A percentile compares a stretch with the other conserved stretches of the same genome.
Evolutionary conservation across 2,113 vertebrate genomes (phyloP).

Genomic region (Trogon melanurus): DNA sequence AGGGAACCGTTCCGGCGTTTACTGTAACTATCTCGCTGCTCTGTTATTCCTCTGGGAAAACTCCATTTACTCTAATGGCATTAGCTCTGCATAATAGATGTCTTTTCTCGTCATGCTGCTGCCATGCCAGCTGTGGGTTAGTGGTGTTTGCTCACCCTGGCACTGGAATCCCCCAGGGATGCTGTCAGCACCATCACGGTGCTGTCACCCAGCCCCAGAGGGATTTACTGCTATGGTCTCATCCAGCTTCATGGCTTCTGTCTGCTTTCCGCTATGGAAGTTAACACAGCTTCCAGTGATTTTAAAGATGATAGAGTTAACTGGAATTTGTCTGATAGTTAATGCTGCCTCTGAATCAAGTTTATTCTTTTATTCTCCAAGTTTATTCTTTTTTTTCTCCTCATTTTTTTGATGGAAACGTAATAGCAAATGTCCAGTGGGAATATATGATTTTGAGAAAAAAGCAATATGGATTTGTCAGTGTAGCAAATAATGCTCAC

Average conservation of each 20-base stretch:
- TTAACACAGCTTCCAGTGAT: neutral
- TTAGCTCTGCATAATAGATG: neutral
- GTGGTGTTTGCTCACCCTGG: neutral
- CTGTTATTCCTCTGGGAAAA: neutral
- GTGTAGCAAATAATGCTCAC: neutral
- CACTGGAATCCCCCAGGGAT: neutral
- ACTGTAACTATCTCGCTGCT: neutral
- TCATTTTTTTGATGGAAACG: neutral
- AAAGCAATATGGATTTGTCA: neutral
- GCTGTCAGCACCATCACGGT: fast-evolving
- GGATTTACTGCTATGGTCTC: fast-evolving
- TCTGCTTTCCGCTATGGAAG: neutral
- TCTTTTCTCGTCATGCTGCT: neutral
- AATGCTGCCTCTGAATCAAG: neutral
- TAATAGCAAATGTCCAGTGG: neutral
- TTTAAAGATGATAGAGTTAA: neutral
- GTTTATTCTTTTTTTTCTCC: neutral
- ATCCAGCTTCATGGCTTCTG: neutral
- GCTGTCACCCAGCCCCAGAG: neutral
- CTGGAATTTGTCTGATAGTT: neutral
- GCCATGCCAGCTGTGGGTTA: neutral
- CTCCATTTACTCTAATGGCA: neutral
- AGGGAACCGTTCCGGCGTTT: neutral
- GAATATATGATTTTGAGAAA: neutral
- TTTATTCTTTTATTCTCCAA: neutral